Percentiles rank a stretch among this genome's conserved stretches.
Evolutionary conservation across 1,140 invertebrate genomes (phyloP).

Genomic region (Hylaeus volcanicus): DNA sequence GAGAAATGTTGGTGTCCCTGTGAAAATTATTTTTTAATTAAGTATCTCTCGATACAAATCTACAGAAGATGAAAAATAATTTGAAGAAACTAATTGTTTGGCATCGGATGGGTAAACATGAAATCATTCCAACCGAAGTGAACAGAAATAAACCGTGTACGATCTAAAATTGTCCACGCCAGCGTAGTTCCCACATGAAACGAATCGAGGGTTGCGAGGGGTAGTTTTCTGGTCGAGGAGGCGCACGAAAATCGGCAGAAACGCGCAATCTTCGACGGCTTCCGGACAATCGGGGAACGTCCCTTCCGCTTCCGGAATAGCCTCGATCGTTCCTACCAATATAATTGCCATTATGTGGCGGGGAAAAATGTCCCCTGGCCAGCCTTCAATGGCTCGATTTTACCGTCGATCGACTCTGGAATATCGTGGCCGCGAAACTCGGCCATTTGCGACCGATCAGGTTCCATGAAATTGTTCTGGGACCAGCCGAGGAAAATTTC

Average conservation of each 20-base stretch:
- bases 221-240: background rate
- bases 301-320: constrained; percentile 31
- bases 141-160: no score
- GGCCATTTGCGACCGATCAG: constrained; percentile 13
- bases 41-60: no score
- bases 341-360: constrained; percentile 44
- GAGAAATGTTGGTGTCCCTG: no score
- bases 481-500: background rate
- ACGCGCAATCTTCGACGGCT: constrained; percentile 43
- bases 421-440: background rate
- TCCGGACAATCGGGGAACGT: constrained; percentile 40
- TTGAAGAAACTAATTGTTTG: no score
- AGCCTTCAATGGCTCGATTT: constrained; percentile 35
- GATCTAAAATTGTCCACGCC: background rate
- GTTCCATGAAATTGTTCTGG: constrained; percentile 1
- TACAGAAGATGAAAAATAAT: no score
- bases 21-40: no score
- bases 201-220: no score
- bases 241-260: constrained; percentile 16
- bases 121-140: no score
- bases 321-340: constrained; percentile 33
- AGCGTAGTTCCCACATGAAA: background rate
- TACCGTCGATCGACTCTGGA: constrained; percentile 32
- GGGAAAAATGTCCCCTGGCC: constrained; percentile 28
- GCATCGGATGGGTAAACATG: no score